Conservation (phyloP, 2,888 invertebrate genomes). For the Metalampra italica region DNA sequence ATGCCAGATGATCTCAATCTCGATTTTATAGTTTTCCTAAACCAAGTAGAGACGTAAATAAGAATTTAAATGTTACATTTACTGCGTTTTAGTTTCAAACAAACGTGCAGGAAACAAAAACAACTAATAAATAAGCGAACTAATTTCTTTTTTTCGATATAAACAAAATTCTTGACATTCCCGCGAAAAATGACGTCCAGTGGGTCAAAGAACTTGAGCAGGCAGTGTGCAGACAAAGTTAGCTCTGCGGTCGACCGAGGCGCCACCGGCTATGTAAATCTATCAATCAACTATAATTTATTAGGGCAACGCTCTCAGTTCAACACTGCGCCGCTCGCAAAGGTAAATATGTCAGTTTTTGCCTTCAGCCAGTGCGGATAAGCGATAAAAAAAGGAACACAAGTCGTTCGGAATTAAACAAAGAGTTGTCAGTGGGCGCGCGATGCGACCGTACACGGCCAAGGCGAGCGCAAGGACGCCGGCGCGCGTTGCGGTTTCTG, state of each 20-base stretch:
- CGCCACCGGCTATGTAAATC: background rate
- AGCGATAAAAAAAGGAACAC: constrained; percentile 46
- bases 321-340: background rate
- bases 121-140: background rate
- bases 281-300: no score
- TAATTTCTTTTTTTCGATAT: background rate
- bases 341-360: background rate
- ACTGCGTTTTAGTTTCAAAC: no score
- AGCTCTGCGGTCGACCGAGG: background rate
- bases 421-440: constrained; percentile 54
- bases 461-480: constrained; percentile 64
- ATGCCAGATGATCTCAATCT: no score
- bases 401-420: constrained; percentile 55
- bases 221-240: background rate
- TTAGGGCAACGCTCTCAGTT: background rate
- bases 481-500: constrained; percentile 25
- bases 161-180: constrained; percentile 21
- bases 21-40: no score
- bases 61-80: no score
- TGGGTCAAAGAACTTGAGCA: constrained; percentile 22
- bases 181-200: constrained; percentile 9
- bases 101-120: background rate
- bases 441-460: constrained; percentile 59
- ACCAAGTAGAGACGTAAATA: no score
- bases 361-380: constrained; percentile 31